Evolutionary conservation across 2,797 vertebrate species (phyloP).

Genomic region (Psittacula derbiana): DNA sequence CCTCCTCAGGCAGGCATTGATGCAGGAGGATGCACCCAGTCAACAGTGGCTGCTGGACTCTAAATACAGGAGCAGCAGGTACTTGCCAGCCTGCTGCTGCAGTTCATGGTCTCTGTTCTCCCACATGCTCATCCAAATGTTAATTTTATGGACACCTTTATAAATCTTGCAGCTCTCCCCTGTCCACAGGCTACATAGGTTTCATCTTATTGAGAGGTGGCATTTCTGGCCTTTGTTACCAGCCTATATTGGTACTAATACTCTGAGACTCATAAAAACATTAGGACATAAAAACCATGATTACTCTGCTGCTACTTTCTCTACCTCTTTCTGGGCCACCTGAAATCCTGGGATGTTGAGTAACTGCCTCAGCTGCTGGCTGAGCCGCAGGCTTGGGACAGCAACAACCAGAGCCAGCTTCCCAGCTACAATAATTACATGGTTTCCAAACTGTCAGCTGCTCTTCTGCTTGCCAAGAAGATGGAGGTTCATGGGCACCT

Average conservation of each 20-base stretch:
- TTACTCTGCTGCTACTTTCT: not conserved
- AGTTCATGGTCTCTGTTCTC: not conserved
- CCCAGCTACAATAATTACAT: not conserved
- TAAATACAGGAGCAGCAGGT: not conserved
- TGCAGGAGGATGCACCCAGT: not conserved
- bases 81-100: conserved; percentile 2
- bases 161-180: conserved; percentile 65
- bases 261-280: conserved; percentile 4
- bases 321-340: not conserved
- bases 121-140: conserved; percentile 56
- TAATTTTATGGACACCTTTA: conserved; percentile 71
- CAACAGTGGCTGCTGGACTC: not conserved
- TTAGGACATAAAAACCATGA: not conserved
- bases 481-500: not conserved
- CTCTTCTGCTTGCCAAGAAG: not conserved
- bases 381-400: not conserved
- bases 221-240: conserved; percentile 71
- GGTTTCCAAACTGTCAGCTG: not conserved
- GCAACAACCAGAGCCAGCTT: not conserved
- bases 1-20: not conserved
- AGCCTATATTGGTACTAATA: conserved; percentile 66
- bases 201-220: conserved; percentile 75
- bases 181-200: conserved; percentile 45
- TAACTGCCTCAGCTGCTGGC: not conserved
- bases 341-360: not conserved